Base-by-base conservation (phyloP, 2,113 vertebrate species). In the Choloepus hoffmanni region DNA sequence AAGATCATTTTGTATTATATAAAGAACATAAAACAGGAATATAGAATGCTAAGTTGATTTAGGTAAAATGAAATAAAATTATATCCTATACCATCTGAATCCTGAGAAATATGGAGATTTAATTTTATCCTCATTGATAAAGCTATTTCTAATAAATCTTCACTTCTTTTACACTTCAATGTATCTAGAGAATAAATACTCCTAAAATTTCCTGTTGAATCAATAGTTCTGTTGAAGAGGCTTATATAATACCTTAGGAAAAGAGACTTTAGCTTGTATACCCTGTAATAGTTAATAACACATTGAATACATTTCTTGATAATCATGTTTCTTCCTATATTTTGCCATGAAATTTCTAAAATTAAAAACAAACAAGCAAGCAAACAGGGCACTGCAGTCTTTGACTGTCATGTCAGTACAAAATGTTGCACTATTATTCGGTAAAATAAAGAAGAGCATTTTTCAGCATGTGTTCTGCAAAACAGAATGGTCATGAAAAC, bases 331-430 rank as follows among this genome's bases (percentile, higher is more conserved):
- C 23, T 40, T 79, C 65, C 26, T 3, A 13, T 48, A 84, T 77
- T 96, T 95, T 86, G 4, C 30, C 12, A 86, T n/a, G 70, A 48
- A 30, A 19, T 82, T 70, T 92, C 21, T 88, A 85, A 90, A 85
- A 60, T 23, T 85, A 86, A 33, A 77, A 93, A 89, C 40, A 33
- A 72, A 24, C 48, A 91, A 72, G 60, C 48, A 73, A 65, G n/a
- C 8, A 28, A 90, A 85, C 53, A 55, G 89, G 68, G 3, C 7
- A 53, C 24, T 72, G 89, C 45, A 50, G 43, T 23, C 30, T 95
- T 89, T 78, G 92, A 70, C 43, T 33, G 84, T 81, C 5, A 60
- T 53, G 18, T 90, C 28, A 73, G 65, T 33, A 93, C 16, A 87
- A 73, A 84, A 62, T 43, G 19, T 63, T 78, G 50, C 7, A 8